A percentile compares a stretch with the other conserved stretches of the same genome.
Conservation (phyloP, 2,797 vertebrate genomes). For the Myotis planiceps region DNA sequence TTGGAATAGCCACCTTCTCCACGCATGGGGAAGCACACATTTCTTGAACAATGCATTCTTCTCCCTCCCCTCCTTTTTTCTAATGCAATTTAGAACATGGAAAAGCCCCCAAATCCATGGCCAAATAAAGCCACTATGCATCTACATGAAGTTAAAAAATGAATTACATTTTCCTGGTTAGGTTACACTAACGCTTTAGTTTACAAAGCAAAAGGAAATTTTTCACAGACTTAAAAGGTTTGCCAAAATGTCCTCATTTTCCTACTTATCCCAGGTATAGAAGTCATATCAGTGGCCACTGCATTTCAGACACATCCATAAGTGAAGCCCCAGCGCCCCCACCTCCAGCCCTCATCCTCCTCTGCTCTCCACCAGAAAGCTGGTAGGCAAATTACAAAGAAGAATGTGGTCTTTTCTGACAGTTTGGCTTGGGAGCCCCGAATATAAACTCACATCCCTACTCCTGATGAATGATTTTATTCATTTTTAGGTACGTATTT, state of each 20-base stretch:
- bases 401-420: conserved; percentile 78
- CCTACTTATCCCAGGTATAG: background rate
- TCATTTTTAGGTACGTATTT: conserved; percentile 76
- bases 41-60: background rate
- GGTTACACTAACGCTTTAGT: background rate
- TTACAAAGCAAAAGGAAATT: conserved; percentile 5
- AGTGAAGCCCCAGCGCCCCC: background rate
- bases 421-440: conserved; percentile 72
- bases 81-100: background rate
- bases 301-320: background rate
- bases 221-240: background rate
- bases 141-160: conserved; percentile 38
- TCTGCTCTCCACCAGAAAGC: conserved; percentile 49
- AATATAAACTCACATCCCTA: conserved; percentile 78
- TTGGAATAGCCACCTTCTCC: background rate
- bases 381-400: conserved; percentile 74
- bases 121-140: background rate
- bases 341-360: background rate
- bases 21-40: background rate
- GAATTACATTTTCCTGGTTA: background rate
- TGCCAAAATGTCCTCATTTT: conserved; percentile 6
- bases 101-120: background rate
- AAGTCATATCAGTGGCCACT: background rate
- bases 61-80: background rate
- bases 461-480: conserved; percentile 81